phyloP scores from a whole-genome alignment of 2,113 vertebrate genomes.

The Melanotaenia duboulayi region DNA sequence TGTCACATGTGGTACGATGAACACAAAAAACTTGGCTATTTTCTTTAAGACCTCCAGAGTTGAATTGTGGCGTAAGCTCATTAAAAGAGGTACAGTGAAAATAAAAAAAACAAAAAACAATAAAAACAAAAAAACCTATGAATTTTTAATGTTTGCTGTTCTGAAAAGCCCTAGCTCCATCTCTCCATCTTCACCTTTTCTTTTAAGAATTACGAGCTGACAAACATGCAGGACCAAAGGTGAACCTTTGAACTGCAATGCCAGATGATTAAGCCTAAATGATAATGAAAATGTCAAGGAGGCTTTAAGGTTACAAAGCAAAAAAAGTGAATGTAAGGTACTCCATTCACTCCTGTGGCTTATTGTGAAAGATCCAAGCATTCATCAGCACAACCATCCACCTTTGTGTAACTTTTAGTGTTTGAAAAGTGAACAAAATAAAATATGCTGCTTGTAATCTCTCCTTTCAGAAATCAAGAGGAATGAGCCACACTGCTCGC shows the following conservation, averaged over 20 bases:
- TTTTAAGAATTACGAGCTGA: constrained; percentile 40
- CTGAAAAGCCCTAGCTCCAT: constrained; percentile 29
- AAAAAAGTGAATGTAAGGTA: constrained; percentile 51
- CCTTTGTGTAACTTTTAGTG: constrained; percentile 60
- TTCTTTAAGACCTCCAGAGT: too few species aligned
- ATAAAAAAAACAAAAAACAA: neutral
- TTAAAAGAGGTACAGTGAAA: neutral
- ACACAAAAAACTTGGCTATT: too few species aligned
- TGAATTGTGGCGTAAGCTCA: neutral
- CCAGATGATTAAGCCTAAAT: constrained; percentile 58
- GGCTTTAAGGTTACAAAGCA: constrained; percentile 59
- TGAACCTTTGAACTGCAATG: constrained; percentile 44
- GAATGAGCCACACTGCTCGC: constrained; percentile 43
- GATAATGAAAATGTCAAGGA: constrained; percentile 59
- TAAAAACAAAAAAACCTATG: constrained; percentile 7
- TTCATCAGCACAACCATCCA: constrained; percentile 65
- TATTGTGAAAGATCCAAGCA: constrained; percentile 59
- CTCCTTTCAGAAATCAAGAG: constrained; percentile 63
- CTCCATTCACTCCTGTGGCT: constrained; percentile 70
- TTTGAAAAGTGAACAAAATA: constrained; percentile 73
- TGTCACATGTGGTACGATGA: too few species aligned
- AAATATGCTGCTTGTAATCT: constrained; percentile 76
- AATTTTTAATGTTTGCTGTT: constrained; percentile 35
- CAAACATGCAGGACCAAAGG: constrained; percentile 47
- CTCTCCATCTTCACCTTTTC: constrained; percentile 63